Conservation (phyloP, 2,113 vertebrate genomes). For the Gopherus evgoodei region DNA sequence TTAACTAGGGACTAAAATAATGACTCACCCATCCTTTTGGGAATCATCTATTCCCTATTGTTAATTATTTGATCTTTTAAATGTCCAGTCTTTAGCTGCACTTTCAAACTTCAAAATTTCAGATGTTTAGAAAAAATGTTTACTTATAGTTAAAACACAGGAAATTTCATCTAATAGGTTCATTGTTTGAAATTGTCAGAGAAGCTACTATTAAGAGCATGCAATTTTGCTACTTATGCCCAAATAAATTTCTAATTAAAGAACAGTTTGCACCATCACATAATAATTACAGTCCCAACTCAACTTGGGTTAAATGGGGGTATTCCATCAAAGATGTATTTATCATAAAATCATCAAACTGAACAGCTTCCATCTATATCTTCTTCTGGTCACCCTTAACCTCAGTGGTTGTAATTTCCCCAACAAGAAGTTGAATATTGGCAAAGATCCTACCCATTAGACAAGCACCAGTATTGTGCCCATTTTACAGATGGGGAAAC, state of each 20-base stretch:
- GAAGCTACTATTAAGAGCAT: slow-evolving; percentile 17
- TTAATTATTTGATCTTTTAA: slow-evolving; percentile 46
- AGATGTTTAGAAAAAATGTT: slow-evolving; percentile 41
- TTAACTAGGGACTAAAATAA: slow-evolving; percentile 16
- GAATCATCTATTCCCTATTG: slow-evolving; percentile 49
- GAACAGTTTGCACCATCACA: background rate
- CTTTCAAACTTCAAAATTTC: slow-evolving; percentile 27
- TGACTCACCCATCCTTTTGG: slow-evolving; percentile 27
- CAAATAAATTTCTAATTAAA: background rate
- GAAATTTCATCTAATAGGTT: slow-evolving; percentile 31
- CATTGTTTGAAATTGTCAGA: slow-evolving; percentile 11
- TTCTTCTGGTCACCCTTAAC: background rate
- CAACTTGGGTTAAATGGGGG: background rate
- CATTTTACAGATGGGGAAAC: background rate
- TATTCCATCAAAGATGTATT: background rate
- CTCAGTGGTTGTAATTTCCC: background rate
- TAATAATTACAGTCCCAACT: background rate
- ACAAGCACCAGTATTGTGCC: background rate
- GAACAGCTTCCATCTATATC: background rate
- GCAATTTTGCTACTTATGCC: slow-evolving; percentile 14
- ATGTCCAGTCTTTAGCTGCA: slow-evolving; percentile 33
- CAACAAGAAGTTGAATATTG: background rate
- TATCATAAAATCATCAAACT: background rate
- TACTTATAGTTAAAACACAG: slow-evolving; percentile 7
- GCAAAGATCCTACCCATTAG: background rate